phyloP scores from a whole-genome alignment of 2,888 invertebrate genomes.

The Orchestes rusci region DNA sequence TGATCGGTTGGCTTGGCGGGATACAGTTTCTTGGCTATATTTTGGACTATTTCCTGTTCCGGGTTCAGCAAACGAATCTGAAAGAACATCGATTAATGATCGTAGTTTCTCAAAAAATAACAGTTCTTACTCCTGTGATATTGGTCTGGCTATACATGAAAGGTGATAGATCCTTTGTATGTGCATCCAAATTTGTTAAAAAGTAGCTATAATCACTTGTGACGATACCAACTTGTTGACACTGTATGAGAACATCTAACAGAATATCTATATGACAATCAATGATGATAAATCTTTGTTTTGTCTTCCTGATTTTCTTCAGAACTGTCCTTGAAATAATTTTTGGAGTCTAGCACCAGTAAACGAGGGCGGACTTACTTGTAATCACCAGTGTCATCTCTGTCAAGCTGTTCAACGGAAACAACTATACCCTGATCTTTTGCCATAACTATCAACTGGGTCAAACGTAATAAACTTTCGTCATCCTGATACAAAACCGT shows the following conservation, averaged over 20 bases:
- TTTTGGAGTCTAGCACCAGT: neutral
- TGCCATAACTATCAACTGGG: slow-evolving; percentile 46
- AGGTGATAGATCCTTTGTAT: slow-evolving; percentile 52
- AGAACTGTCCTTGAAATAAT: slow-evolving; percentile 38
- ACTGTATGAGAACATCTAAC: slow-evolving; percentile 47
- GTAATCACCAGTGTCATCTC: slow-evolving; percentile 31
- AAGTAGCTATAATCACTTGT: slow-evolving; percentile 51
- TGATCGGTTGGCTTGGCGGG: slow-evolving; percentile 8
- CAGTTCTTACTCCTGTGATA: slow-evolving; percentile 48
- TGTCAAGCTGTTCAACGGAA: slow-evolving; percentile 42
- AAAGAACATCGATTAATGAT: no score
- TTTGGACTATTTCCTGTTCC: slow-evolving; percentile 42
- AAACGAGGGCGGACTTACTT: neutral
- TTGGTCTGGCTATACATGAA: slow-evolving; percentile 53
- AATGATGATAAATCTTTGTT: slow-evolving; percentile 47
- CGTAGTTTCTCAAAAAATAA: no score
- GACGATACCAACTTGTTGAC: slow-evolving; percentile 56
- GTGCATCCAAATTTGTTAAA: slow-evolving; percentile 53
- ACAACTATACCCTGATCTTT: slow-evolving; percentile 37
- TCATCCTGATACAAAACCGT: slow-evolving; percentile 54
- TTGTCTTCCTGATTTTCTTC: slow-evolving; percentile 44
- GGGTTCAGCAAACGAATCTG: slow-evolving; percentile 57
- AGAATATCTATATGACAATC: slow-evolving; percentile 48
- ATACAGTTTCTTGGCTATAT: slow-evolving; percentile 42
- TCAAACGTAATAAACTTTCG: slow-evolving; percentile 49